Base-by-base conservation (phyloP, 1,140 invertebrate genomes). In the Pentalonia nigronervosa region DNA sequence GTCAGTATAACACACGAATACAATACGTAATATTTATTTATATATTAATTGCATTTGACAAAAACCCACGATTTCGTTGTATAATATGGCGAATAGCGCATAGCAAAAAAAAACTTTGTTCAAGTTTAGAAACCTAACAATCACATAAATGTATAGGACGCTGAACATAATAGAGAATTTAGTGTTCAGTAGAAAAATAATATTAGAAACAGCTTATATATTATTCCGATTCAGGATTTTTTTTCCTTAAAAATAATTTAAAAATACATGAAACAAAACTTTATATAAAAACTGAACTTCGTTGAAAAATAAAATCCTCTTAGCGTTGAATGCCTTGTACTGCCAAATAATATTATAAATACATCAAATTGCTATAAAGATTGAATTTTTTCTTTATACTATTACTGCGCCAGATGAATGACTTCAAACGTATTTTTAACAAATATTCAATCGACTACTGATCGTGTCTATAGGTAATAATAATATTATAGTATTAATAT, bases 341-440 rank as follows among this genome's bases (percentile, higher is more conserved):
- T 76, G 30, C n/a, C n/a, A 76, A 67, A 67, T 67, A 67, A 67
- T 76, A 76, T 76, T 76, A 76, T n/a, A 76, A n/a, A 76, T 76
- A 76, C 60, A 14, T n/a, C n/a, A 20, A 76, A 76, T n/a, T 76
- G 14, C 60, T n/a, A 76, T n/a, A 76, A 67, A 76, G 14, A n/a
- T 30, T 76, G n/a, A 17, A 11, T 34, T 76, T 56, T 25, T 76
- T n/a, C 7, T n/a, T 14, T 14, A n/a, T 30, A n/a, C 4, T 67
- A 67, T 67, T 67, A 67, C 30, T 76, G n/a, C n/a, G 9, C 25
- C 30, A 67, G 4, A 11, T 67, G 30, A 67, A 67, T 67, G 60
- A 30, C 9, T 67, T 67, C 25, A 67, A n/a, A 67, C n/a, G 60
- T 76, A n/a, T n/a, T n/a, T 67, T 67, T 67, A 76, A 76, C n/a